Evolutionary conservation across 2,888 invertebrate genomes (phyloP), one percentile per base, ranked within the genome.

Genomic region (Apamea epomidion): DNA sequence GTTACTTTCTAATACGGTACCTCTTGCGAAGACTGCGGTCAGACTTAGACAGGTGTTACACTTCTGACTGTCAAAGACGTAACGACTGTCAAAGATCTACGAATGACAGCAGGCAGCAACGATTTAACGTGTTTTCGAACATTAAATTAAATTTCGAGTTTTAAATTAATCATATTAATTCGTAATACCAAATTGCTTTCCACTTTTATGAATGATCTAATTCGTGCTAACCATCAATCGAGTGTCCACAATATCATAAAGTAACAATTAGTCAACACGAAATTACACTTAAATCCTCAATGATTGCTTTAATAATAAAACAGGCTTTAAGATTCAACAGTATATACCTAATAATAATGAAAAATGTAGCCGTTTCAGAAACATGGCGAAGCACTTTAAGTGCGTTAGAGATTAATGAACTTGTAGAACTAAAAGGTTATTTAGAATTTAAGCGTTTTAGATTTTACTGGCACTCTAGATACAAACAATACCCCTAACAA

Each of bases 361-460:
- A 80, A 83, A 86, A 86, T 83, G 51, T 74, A 60, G 64, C 60
- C 74, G 76, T 75, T 83, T 54, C n/a, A 48, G 72, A 73, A 69
- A 85, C 86, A 83, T 62, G 83, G 73, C 76, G 29, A 76, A 83
- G 86, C 85, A 85, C 85, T 85, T 42, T 67, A 74, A 72, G 62
- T 42, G 54, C 32, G 68, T 85, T 80, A 79, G 69, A 81, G 70
- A 70, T 60, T 76, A 67, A 88, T 82, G 79, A 85, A 82, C 54
- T 77, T 67, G 45, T 74, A 76, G 32, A 84, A 73, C 60, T 74
- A 45, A 74, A 74, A 65, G 45, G 64, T 65, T 76, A n/a, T 65
- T 69, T 64, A 45, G 58, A 65, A 72, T 45, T 65, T 18, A 70
- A 48, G 2, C n/a, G 14, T 60, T 73, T 42, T 54, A n/a, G 51